Base-by-base conservation (phyloP, 2,888 invertebrate species). In the Exephanes ischioxanthus region DNA sequence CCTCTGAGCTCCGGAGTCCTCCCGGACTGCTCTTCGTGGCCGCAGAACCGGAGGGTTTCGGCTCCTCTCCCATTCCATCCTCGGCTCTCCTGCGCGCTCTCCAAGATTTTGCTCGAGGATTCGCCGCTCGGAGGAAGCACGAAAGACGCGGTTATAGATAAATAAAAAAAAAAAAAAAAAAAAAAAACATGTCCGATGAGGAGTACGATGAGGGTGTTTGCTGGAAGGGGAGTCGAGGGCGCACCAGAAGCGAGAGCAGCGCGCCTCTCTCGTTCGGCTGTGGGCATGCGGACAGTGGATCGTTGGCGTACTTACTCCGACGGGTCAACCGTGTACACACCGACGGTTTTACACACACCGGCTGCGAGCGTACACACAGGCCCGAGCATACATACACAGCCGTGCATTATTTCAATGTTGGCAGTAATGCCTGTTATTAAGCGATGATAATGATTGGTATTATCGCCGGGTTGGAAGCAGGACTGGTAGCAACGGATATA, bases 401-500 rank as follows among this genome's bases (percentile, higher is more conserved):
- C 85, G 90, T 90, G 91, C 94, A 93, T 94, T 94, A 94, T 94
- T 94, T 94, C 94, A 94, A 94, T 94, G 94, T 94, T 94, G 94
- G 93, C 94, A 94, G 94, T 94, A 94, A 94, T 94, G 93, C 93
- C 94, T 94, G 94, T 94, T 94, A 94, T 94, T 94, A 94, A 94
- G 94, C 92, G 94, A 94, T 93, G 94, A 94, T 94, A 94, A 94
- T 94, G 94, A 94, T 94, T 94, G 93, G 94, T 94, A 94, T 94
- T 94, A 94, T 94, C 94, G 93, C 94, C 77, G 91, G 92, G 91
- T 91, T 92, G 93, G 93, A 91, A 93, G 93, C 93, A 92, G 92
- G 92, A 92, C 93, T 93, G 93, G 94, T 94, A 94, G 94, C 94
- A 90, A 90, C 92, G 93, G 93, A 94, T 94, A 94, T 94, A 94